Evolutionary conservation across 2,797 vertebrate species (phyloP), one percentile per base, ranked within the genome.

Genomic region (Acipenser oxyrinchus): DNA sequence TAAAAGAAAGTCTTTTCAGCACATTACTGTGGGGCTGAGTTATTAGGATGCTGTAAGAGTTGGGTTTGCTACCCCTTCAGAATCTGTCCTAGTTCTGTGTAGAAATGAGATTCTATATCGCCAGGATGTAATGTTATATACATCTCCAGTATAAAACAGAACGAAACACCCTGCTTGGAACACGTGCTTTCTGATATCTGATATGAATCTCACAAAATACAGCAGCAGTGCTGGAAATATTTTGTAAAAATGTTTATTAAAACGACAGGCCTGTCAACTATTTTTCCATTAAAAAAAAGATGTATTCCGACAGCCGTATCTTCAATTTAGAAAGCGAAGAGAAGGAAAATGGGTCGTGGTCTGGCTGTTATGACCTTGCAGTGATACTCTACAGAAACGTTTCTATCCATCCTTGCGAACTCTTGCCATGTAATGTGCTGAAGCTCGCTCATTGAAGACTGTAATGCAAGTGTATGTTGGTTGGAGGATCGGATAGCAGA

Each of bases 401-500:
- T n/a, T 13, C 13, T 11, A 12, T 13, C 11, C 6, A n/a, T n/a
- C 13, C 55, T 57, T 57, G 55, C 11, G 6, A 58, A 58, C 55
- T 12, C 55, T 58, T 58, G 55, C 12, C 55, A 11, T 12, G 60
- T 62, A 71, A 0, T 70, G 74, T 76, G 77, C 71, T 82, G 77
- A 79, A 79, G 77, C 79, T 73, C 75, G 77, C 81, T 79, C 78
- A 51, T 72, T 80, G 83, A 78, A 76, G 80, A 79, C 73, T 84
- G 82, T 84, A 83, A 73, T 84, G 88, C 76, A 84, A 10, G 85
- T 90, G 83, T 75, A 82, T 86, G 90, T 84, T 86, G 86, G 89
- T 85, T 84, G 86, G 74, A 79, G 77, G 83, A 89, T 89, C 81
- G 87, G 66, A 89, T 91, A 74, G 79, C 74, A 78, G 82, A 80